A percentile compares a stretch with the other conserved stretches of the same genome.
phyloP scores from a whole-genome alignment of 2,113 vertebrate species.

The Lates calcarifer region DNA sequence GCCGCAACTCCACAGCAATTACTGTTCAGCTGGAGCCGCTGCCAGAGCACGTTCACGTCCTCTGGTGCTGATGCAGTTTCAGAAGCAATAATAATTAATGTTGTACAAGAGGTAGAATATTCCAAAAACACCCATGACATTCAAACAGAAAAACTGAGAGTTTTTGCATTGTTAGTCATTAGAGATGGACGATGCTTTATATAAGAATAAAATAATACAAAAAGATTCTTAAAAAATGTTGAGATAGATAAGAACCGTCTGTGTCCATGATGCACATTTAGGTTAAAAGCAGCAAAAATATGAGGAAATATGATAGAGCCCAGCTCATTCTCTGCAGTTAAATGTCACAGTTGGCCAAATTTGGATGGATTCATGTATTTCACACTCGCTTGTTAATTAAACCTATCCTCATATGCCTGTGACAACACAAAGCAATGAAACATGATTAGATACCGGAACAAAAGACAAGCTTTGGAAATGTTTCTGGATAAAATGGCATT shows the following conservation, averaged over 20 bases:
- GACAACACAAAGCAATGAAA: constrained; percentile 69
- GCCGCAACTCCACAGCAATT: constrained; percentile 71
- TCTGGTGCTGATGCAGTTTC: constrained; percentile 34
- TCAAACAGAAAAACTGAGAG: background rate
- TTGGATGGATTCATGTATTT: constrained; percentile 61
- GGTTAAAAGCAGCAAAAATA: background rate
- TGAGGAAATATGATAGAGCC: background rate
- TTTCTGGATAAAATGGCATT: constrained; percentile 76
- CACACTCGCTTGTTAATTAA: constrained; percentile 66
- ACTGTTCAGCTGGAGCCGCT: constrained; percentile 60
- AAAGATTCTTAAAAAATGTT: background rate
- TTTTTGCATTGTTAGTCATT: background rate
- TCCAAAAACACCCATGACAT: background rate
- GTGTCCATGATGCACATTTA: background rate
- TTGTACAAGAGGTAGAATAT: background rate
- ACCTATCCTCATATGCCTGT: constrained; percentile 58
- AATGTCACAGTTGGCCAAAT: constrained; percentile 40
- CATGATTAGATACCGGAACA: constrained; percentile 72
- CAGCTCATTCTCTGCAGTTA: constrained; percentile 2
- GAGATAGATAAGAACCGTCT: background rate
- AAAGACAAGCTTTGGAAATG: constrained; percentile 74
- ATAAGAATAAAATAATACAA: background rate
- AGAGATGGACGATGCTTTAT: background rate
- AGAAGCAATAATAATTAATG: constrained; percentile 5
- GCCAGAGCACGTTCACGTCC: constrained; percentile 51